phyloP scores from a whole-genome alignment of 92 coral and sea anemone genomes.

The Actinostola sp. region DNA sequence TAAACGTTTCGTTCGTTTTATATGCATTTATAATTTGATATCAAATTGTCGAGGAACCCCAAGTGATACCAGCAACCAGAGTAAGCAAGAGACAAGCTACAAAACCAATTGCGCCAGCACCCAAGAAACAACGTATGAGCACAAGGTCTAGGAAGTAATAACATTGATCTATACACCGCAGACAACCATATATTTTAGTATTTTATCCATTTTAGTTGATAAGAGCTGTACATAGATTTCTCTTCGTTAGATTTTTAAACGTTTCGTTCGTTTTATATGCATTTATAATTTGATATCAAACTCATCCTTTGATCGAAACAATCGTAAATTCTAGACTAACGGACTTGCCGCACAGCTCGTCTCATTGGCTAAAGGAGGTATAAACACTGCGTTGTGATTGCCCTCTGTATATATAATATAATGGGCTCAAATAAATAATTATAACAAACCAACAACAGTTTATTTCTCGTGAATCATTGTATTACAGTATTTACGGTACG shows the following conservation, averaged over 20 bases:
- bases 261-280: too few species aligned
- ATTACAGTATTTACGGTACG: too few species aligned
- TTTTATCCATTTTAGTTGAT: background rate
- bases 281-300: too few species aligned
- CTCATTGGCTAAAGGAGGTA: background rate
- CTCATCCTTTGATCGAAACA: too few species aligned
- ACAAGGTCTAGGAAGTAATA: slow-evolving; percentile 39
- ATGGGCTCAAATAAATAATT: slow-evolving; percentile 23
- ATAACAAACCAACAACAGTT: background rate
- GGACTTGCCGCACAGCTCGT: background rate
- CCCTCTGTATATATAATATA: slow-evolving; percentile 41
- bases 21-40: too few species aligned
- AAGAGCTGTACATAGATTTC: slow-evolving; percentile 17
- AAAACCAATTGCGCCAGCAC: slow-evolving; percentile 19
- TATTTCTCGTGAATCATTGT: too few species aligned
- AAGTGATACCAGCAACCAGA: slow-evolving; percentile 6
- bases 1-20: too few species aligned
- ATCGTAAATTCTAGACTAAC: background rate
- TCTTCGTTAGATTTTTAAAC: too few species aligned
- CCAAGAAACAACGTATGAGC: slow-evolving; percentile 17
- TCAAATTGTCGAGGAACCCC: background rate
- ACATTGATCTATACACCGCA: background rate
- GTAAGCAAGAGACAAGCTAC: slow-evolving; percentile 15
- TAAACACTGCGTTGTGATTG: background rate
- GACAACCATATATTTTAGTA: background rate